Conservation (phyloP, 2,797 vertebrate genomes). For the Netta rufina region DNA sequence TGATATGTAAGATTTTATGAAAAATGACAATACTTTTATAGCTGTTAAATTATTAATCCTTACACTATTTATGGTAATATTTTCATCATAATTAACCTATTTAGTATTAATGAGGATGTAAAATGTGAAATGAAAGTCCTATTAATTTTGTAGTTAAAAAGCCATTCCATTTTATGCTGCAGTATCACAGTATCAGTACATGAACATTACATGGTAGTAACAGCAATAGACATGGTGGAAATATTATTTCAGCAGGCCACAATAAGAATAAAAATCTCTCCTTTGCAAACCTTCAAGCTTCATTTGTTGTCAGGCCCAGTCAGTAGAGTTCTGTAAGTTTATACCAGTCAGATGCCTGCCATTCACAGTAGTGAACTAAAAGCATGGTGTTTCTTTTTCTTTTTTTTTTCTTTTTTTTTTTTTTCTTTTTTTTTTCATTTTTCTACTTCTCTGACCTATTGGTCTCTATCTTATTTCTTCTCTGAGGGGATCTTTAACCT, state of each 20-base stretch:
- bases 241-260: background rate
- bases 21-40: background rate
- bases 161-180: background rate
- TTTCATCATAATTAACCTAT: conserved; percentile 8
- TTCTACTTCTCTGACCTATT: background rate
- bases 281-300: background rate
- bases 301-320: background rate
- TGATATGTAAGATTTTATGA: background rate
- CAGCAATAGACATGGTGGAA: background rate
- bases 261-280: background rate
- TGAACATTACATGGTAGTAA: background rate
- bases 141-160: conserved; percentile 15
- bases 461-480: background rate
- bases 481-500: background rate
- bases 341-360: background rate
- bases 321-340: background rate
- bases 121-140: background rate
- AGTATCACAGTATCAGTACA: background rate
- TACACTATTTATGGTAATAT: background rate
- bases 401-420: background rate
- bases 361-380: background rate
- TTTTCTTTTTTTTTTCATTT: background rate
- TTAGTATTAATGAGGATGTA: background rate
- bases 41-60: background rate
- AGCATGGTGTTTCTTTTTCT: background rate